phyloP scores from a whole-genome alignment of 1,140 invertebrate species.

The Oedothorax gibbosus region DNA sequence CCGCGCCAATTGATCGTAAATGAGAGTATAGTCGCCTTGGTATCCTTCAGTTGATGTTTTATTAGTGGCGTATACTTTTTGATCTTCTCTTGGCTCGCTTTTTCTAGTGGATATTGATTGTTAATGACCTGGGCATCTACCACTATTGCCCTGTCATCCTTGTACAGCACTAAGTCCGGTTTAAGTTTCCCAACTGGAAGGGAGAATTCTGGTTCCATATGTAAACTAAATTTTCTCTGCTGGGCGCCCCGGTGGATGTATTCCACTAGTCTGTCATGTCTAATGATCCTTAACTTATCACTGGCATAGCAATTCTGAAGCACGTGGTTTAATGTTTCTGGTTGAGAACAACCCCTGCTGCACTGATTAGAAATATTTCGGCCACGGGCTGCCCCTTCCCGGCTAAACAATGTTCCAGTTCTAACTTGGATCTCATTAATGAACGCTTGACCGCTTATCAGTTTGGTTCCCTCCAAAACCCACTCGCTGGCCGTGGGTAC shows the following conservation, averaged over 20 bases:
- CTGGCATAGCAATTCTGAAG: conserved; percentile 2
- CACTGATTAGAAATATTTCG: not conserved
- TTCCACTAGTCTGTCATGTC: not conserved
- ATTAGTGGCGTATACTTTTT: too few species aligned
- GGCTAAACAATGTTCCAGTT: not conserved
- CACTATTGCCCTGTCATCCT: not conserved
- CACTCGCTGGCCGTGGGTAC: not conserved
- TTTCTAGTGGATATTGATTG: not conserved
- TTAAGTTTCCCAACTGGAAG: not conserved
- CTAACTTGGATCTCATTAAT: not conserved
- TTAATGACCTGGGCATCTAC: conserved; percentile 6
- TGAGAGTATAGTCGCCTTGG: too few species aligned
- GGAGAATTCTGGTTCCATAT: not conserved
- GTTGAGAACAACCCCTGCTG: not conserved
- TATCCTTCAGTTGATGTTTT: too few species aligned
- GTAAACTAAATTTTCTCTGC: not conserved
- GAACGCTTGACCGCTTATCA: not conserved
- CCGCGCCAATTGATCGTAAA: too few species aligned
- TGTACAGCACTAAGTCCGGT: not conserved
- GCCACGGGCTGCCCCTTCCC: not conserved
- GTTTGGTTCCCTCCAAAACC: not conserved
- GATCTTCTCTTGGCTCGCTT: too few species aligned
- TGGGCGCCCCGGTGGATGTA: not conserved
- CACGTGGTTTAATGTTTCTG: conserved; percentile 13
- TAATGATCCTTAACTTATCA: not conserved